Percentiles rank a stretch among this genome's conserved stretches.
Evolutionary conservation across 1,140 invertebrate genomes (phyloP).

Genomic region (Drosophila simulans): DNA sequence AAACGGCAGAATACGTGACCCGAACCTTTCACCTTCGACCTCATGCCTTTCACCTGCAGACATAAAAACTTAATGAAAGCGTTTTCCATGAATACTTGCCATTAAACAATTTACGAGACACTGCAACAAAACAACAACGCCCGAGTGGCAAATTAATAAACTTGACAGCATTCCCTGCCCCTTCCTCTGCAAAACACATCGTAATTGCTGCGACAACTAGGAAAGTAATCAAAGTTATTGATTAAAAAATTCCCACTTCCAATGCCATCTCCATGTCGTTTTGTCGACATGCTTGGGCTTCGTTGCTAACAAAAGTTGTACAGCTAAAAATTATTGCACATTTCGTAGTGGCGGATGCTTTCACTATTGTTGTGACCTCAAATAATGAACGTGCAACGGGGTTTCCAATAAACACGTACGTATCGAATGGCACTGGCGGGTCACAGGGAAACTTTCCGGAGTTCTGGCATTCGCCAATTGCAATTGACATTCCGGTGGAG

Average conservation of each 20-base stretch:
- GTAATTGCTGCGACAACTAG: conserved; percentile 38
- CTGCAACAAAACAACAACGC: conserved; percentile 10
- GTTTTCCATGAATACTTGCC: conserved; percentile 56
- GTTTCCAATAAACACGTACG: conserved; percentile 73
- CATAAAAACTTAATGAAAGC: conserved; percentile 74
- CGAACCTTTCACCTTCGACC: background rate
- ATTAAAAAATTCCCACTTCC: conserved; percentile 51
- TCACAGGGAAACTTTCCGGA: conserved; percentile 38
- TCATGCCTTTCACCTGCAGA: conserved; percentile 24
- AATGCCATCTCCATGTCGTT: conserved; percentile 31
- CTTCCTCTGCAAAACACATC: background rate
- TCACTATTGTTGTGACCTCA: conserved; percentile 51
- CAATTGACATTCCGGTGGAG: conserved; percentile 46
- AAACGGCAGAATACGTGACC: conserved; percentile 34
- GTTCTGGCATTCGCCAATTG: conserved; percentile 41
- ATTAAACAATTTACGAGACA: conserved; percentile 52
- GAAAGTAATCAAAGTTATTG: conserved; percentile 72
- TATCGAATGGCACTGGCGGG: conserved; percentile 64
- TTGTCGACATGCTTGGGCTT: conserved; percentile 26
- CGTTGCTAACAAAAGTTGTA: conserved; percentile 36
- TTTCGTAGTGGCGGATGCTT: conserved; percentile 45
- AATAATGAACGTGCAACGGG: conserved; percentile 57
- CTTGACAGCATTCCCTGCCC: conserved; percentile 34
- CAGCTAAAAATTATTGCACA: conserved; percentile 54
- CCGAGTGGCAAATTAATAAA: conserved; percentile 59